These are phyloP conservation scores for Premnoplex brunnescens DNA, from an alignment of 2,797 vertebrate species.

Conservation along the genomic window DNA sequence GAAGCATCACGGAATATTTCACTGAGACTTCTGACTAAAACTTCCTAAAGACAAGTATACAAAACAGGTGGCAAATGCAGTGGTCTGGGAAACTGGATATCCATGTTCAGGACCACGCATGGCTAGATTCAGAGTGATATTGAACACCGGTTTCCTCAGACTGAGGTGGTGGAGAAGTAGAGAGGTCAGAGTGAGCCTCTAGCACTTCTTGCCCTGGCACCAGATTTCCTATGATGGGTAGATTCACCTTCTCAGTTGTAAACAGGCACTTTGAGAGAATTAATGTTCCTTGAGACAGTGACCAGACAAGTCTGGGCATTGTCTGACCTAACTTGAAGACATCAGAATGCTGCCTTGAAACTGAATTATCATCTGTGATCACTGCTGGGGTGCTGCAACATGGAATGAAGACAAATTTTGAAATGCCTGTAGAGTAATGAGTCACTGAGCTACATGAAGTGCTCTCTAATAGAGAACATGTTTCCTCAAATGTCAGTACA, in stretches of 20 bases:
- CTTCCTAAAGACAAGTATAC: neutral
- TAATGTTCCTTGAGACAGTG: neutral
- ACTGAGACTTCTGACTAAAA: neutral
- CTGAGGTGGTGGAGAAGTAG: neutral
- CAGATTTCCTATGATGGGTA: neutral
- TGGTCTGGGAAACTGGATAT: neutral
- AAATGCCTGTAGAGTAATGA: neutral
- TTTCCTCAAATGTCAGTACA: neutral
- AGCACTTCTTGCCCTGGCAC: neutral
- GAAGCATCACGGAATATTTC: neutral
- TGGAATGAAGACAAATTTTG: neutral
- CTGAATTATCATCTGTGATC: neutral
- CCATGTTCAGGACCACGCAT: fast-evolving
- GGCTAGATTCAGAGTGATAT: neutral
- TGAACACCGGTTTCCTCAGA: neutral
- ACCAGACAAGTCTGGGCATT: neutral
- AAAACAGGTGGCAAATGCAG: neutral
- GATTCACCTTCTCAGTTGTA: neutral
- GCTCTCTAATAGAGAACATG: neutral
- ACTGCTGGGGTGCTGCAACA: neutral
- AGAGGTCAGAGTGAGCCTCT: neutral
- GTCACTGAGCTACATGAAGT: neutral
- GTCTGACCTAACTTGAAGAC: neutral
- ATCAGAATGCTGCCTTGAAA: neutral
- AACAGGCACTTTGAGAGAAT: neutral